A percentile compares a stretch with the other conserved stretches of the same genome.
Conservation (phyloP, 2,888 invertebrate genomes). For the Eledona agricola region DNA sequence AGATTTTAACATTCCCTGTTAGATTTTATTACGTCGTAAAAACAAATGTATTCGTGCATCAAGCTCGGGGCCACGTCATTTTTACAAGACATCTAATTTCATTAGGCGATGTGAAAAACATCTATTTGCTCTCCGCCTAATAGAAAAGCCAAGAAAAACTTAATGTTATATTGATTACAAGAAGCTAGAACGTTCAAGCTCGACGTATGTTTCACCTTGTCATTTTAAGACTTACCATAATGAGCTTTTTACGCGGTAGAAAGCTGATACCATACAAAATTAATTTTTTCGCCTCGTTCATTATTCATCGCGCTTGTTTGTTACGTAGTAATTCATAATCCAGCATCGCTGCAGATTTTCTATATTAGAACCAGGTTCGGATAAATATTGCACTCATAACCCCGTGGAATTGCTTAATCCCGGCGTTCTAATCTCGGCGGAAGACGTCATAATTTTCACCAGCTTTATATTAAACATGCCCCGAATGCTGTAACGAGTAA, state of each 20-base stretch:
- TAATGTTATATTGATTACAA: conserved; percentile 28
- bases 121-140: background rate
- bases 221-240: conserved; percentile 23
- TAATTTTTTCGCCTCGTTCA: conserved; percentile 14
- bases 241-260: conserved; percentile 31
- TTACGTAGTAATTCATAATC: conserved; percentile 6
- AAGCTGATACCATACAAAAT: conserved; percentile 11
- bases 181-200: background rate
- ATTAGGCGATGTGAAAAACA: conserved; percentile 19
- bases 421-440: conserved; percentile 23
- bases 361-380: conserved; percentile 20
- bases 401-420: conserved; percentile 25
- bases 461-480: conserved; percentile 24
- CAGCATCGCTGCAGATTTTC: conserved; percentile 9
- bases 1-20: conserved; percentile 31
- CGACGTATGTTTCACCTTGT: conserved; percentile 7
- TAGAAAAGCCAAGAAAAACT: conserved; percentile 6
- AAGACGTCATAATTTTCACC: conserved; percentile 28
- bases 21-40: conserved; percentile 32
- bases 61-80: conserved; percentile 3
- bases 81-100: conserved; percentile 30
- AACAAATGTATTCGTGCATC: conserved; percentile 20
- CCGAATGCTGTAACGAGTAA: no score
- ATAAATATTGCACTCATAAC: conserved; percentile 27
- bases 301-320: conserved; percentile 7